Conservation (phyloP, 2,797 vertebrate species). For the Trachops cirrhosus region DNA sequence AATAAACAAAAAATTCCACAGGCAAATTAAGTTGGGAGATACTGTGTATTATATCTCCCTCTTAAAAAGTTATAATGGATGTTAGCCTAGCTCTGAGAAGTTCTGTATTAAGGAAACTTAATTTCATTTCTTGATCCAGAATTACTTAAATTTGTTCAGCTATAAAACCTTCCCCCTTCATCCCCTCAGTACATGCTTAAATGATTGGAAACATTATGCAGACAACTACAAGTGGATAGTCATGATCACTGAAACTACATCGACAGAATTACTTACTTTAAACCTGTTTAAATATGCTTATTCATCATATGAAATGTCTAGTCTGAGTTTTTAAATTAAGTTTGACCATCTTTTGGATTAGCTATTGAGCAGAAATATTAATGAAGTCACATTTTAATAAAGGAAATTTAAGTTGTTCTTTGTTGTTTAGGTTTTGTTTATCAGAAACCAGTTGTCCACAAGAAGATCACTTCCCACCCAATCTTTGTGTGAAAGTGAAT, state of each 20-base stretch:
- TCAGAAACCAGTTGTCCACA: slow-evolving; percentile 99
- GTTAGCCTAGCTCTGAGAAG: background rate
- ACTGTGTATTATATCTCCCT: background rate
- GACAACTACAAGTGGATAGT: background rate
- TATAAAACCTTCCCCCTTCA: background rate
- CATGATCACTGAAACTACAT: background rate
- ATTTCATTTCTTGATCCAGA: background rate
- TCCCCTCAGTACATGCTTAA: background rate
- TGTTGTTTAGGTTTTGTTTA: slow-evolving; percentile 93
- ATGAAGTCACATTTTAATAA: slow-evolving; percentile 46
- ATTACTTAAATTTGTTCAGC: background rate
- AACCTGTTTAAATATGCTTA: background rate
- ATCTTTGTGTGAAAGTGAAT: slow-evolving; percentile 99
- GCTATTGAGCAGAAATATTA: slow-evolving; percentile 46
- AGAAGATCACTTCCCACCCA: slow-evolving; percentile 99
- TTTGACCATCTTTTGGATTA: slow-evolving; percentile 46
- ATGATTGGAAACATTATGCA: background rate
- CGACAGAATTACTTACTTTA: slow-evolving; percentile 17
- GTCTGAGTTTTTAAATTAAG: slow-evolving; percentile 31
- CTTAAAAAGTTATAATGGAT: background rate
- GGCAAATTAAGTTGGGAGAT: background rate
- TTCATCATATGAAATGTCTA: background rate
- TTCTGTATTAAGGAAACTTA: background rate
- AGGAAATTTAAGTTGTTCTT: slow-evolving; percentile 67
- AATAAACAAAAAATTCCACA: background rate